A percentile compares a stretch with the other conserved stretches of the same genome.
These are phyloP conservation scores for Graptemys geographica DNA, from an alignment of 2,797 vertebrate species.

Conservation along the genomic window DNA sequence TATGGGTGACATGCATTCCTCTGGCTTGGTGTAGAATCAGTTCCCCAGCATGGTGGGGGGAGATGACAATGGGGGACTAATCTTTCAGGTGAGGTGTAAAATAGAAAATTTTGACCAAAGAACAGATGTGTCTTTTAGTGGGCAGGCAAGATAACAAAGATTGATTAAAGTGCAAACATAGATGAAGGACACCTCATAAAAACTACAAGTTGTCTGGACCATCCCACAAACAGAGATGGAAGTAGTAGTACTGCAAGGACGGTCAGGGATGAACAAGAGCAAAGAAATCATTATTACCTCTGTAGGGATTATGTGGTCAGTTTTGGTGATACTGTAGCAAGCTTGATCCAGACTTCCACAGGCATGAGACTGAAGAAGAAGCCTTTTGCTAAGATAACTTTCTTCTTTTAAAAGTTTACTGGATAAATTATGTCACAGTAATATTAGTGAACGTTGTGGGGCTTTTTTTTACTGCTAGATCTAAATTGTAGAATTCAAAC, in stretches of 20 bases:
- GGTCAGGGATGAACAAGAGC: background rate
- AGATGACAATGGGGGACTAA: background rate
- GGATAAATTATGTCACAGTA: background rate
- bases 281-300: background rate
- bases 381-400: too few species aligned
- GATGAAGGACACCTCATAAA: background rate
- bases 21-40: background rate
- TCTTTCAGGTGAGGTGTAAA: background rate
- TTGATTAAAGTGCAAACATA: background rate
- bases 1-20: background rate
- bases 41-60: background rate
- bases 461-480: background rate
- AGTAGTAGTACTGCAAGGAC: background rate
- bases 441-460: background rate
- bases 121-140: background rate
- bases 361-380: background rate
- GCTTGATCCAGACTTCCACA: background rate
- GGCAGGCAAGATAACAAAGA: rapidly evolving
- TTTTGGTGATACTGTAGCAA: background rate
- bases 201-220: background rate
- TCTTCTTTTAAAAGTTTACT: background rate
- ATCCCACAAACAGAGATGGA: background rate
- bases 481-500: background rate
- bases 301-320: too few species aligned
- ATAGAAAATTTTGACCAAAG: background rate